These are phyloP conservation scores for Saccostrea cuccullata DNA, from an alignment of 1,140 invertebrate genomes.

Conservation along the genomic window DNA sequence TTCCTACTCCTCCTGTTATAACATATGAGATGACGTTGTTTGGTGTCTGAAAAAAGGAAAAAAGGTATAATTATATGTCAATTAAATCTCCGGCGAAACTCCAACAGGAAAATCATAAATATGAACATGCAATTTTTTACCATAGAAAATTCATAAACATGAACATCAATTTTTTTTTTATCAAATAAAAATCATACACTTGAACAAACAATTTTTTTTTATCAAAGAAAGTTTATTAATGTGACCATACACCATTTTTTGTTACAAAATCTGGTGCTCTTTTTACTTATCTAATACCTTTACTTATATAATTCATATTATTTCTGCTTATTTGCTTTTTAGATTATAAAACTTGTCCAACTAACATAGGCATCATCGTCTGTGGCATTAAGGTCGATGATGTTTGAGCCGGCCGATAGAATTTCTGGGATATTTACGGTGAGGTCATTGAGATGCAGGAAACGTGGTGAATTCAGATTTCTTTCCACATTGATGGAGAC, in stretches of 20 bases:
- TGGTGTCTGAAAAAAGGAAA: conserved; percentile 59
- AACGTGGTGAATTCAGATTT: conserved; percentile 83
- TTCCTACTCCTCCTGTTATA: conserved; percentile 38
- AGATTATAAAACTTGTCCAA: neutral
- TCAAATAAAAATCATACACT: neutral
- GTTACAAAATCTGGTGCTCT: no score
- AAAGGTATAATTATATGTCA: neutral
- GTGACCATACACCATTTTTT: no score
- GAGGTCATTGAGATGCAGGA: conserved; percentile 73
- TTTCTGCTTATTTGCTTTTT: neutral
- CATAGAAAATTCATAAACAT: no score
- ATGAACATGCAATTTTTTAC: no score
- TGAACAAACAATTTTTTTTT: no score
- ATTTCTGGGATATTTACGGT: conserved; percentile 57
- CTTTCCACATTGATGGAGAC: conserved; percentile 69
- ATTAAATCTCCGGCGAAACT: no score
- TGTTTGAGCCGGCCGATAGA: conserved; percentile 51
- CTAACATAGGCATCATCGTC: conserved; percentile 69
- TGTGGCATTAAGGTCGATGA: conserved; percentile 67
- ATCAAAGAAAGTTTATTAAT: no score
- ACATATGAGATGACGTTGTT: conserved; percentile 59
- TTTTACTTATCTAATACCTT: no score
- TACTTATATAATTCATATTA: no score
- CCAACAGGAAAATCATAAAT: no score
- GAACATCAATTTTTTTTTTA: no score